phyloP scores from a whole-genome alignment of 2,888 invertebrate species.

The Thera britannica region DNA sequence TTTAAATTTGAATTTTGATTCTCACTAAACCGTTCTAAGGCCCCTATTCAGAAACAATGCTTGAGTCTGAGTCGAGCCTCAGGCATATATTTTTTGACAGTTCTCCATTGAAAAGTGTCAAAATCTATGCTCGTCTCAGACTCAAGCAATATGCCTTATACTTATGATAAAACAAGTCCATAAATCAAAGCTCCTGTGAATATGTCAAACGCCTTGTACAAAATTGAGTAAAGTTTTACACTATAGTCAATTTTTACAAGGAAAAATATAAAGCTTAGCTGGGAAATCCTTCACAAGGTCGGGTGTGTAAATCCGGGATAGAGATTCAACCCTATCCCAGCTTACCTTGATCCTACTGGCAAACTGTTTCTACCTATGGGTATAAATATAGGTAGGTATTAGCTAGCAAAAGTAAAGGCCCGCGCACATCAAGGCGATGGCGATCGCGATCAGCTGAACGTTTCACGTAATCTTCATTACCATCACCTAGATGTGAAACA shows the following conservation, averaged over 20 bases:
- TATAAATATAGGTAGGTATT: background rate
- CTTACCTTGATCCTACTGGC: constrained; percentile 65
- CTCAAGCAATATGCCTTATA: too few relatives aligned
- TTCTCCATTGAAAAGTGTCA: too few relatives aligned
- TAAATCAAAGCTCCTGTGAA: too few relatives aligned
- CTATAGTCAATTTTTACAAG: background rate
- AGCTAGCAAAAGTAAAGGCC: background rate
- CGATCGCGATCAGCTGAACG: background rate
- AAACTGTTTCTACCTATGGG: constrained; percentile 48
- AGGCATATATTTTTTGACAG: too few relatives aligned
- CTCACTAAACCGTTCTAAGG: too few relatives aligned
- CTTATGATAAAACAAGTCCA: too few relatives aligned
- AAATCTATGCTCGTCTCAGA: too few relatives aligned
- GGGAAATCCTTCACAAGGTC: constrained; percentile 70
- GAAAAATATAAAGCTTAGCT: constrained; percentile 51
- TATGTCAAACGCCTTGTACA: background rate
- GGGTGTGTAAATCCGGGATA: constrained; percentile 64
- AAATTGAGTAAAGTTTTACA: background rate
- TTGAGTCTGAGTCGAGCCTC: too few relatives aligned
- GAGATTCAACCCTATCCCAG: constrained; percentile 64
- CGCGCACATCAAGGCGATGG: too few relatives aligned
- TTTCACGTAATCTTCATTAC: background rate
- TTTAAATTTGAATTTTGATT: too few relatives aligned
- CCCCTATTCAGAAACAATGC: too few relatives aligned
- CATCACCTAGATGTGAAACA: too few relatives aligned